Evolutionary conservation across 2,797 vertebrate genomes (phyloP), one percentile per base, ranked within the genome.

Genomic region (Podarcis siculus): DNA sequence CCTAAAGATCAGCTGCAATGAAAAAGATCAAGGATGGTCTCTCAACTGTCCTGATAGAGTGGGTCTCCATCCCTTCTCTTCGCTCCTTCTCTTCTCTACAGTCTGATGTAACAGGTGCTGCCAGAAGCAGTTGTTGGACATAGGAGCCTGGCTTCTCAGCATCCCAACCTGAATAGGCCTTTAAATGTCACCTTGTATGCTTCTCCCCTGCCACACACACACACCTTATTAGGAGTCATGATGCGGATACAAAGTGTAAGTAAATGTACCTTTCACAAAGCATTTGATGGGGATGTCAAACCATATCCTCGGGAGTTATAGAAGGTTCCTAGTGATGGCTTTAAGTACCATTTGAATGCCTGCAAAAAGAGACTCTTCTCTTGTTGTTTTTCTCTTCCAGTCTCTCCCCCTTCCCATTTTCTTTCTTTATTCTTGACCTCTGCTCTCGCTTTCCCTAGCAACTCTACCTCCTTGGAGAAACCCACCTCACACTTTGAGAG

Each of bases 361-460:
- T 86, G 71, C 19, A 21, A 49, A 79, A 58, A 55, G n/a, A 79
- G 45, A 67, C n/a, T 39, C n/a, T 15, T 35, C 69, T 37, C 45
- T 9, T 30, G 5, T 39, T 73, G 7, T 23, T 85, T 79, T 55
- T 49, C 61, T 75, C 23, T 27, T 80, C 42, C 35, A 76, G 19
- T 67, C 39, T 61, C 32, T 81, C n/a, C 21, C 21, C 19, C 49
- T 10, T 75, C 69, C 58, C 39, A 7, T 30, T 17, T 64, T 67
- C 30, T 78, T 30, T 42, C 66, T 85, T 76, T 86, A 39, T 86
- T 82, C 32, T 75, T 86, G 88, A 89, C 71, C 79, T 76, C 27
- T 69, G 79, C 12, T 89, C 83, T 82, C 23, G 35, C 27, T 89
- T 82, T 86, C 79, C 78, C 58, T 82, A 86, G 32, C 39, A 85